Evolutionary conservation across 2,113 vertebrate species (phyloP).

Genomic region (Stictonetta naevosa): DNA sequence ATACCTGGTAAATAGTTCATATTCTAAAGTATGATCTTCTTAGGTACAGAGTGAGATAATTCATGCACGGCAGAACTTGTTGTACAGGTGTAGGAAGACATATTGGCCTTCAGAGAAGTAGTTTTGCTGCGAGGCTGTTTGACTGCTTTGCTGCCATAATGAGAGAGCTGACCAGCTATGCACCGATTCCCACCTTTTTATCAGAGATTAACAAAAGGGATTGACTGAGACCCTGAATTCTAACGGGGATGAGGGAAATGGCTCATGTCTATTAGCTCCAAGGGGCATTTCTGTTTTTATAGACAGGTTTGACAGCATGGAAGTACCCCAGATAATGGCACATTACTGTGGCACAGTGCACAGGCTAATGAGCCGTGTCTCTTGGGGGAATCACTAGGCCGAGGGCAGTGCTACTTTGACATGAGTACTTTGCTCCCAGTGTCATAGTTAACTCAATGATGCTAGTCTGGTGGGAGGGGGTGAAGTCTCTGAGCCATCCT

Average conservation of each 20-base stretch:
- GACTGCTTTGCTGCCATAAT: neutral
- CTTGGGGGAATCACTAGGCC: constrained; percentile 30
- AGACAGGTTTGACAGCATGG: neutral
- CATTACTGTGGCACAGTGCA: constrained; percentile 31
- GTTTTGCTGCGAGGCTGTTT: neutral
- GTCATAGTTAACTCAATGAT: constrained; percentile 11
- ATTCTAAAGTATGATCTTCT: neutral
- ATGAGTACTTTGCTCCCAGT: constrained; percentile 10
- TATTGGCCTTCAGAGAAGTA: neutral
- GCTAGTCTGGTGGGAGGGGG: neutral
- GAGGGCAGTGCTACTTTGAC: constrained; percentile 36
- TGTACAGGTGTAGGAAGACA: neutral
- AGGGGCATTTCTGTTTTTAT: neutral
- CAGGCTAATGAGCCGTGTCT: constrained; percentile 38
- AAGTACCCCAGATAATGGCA: constrained; percentile 7
- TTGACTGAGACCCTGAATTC: neutral
- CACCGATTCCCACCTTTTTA: neutral
- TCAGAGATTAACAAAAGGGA: neutral
- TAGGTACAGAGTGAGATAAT: neutral
- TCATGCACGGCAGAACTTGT: neutral
- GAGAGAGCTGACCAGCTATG: neutral
- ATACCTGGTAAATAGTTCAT: neutral
- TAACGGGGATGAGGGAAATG: neutral
- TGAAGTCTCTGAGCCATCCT: neutral
- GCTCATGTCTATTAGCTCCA: neutral